Evolutionary conservation across 2,797 vertebrate genomes (phyloP).

Genomic region (Malacoraja senta): DNA sequence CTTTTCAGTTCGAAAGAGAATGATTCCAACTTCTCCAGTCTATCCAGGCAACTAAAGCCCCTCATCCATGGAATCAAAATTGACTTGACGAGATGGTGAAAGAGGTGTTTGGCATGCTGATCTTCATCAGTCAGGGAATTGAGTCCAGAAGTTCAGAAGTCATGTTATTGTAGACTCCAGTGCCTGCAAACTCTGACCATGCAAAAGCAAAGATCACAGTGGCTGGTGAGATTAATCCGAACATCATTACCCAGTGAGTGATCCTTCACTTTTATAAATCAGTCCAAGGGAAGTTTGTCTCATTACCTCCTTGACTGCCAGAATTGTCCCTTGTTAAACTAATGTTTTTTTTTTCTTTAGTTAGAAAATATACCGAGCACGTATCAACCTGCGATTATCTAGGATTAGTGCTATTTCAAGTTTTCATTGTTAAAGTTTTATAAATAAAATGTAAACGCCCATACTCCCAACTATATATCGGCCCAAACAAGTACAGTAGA

Average conservation of each 20-base stretch:
- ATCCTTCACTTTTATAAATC: background rate
- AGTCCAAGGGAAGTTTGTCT: background rate
- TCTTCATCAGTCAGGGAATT: no score
- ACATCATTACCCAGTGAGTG: background rate
- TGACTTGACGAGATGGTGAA: no score
- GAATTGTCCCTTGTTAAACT: background rate
- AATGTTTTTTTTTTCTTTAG: background rate
- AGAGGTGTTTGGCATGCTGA: no score
- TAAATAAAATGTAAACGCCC: background rate
- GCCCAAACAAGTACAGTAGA: background rate
- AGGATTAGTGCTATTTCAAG: background rate
- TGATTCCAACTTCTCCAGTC: no score
- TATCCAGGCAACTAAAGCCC: no score
- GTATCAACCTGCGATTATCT: background rate
- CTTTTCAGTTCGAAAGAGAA: no score
- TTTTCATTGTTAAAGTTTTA: background rate
- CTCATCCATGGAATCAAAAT: no score
- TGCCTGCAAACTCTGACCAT: background rate
- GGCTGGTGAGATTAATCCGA: background rate
- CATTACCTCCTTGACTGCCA: background rate
- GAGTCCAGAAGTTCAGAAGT: no score
- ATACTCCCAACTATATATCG: no score
- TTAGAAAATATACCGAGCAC: background rate
- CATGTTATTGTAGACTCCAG: background rate
- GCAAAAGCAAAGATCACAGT: background rate